These are phyloP conservation scores for Anolis carolinensis DNA, from an alignment of 2,113 vertebrate genomes.

Conservation along the genomic window DNA sequence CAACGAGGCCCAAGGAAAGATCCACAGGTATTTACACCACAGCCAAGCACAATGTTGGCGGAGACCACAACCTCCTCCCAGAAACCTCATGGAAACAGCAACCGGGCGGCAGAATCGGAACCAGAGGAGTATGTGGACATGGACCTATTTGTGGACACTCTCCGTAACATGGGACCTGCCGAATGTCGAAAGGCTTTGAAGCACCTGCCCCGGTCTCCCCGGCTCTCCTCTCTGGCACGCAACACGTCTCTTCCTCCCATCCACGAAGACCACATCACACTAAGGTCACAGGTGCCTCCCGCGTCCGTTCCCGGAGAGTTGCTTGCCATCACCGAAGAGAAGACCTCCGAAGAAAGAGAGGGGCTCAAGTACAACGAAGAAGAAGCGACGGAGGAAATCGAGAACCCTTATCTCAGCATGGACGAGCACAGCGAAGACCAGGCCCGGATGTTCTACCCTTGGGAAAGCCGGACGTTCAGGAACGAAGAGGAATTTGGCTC, in stretches of 20 bases:
- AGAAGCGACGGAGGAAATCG: constrained; percentile 39
- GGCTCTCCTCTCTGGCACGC: constrained; percentile 54
- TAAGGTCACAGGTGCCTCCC: constrained; percentile 41
- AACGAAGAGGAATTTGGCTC: constrained; percentile 23
- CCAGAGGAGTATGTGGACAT: constrained; percentile 78
- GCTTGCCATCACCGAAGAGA: not conserved
- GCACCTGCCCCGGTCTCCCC: constrained; percentile 60
- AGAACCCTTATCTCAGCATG: constrained; percentile 72
- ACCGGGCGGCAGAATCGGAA: constrained; percentile 28
- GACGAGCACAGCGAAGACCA: constrained; percentile 34
- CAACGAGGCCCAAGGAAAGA: fast-evolving
- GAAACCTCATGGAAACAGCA: not conserved
- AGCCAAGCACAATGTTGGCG: not conserved
- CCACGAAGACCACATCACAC: constrained; percentile 77
- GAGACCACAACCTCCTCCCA: not conserved
- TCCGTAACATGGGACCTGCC: constrained; percentile 87
- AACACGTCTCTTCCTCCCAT: constrained; percentile 79
- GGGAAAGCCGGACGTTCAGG: not conserved
- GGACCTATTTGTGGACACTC: constrained; percentile 86
- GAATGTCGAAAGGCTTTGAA: constrained; percentile 72
- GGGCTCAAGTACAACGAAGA: not conserved
- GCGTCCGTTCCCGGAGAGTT: constrained; percentile 40
- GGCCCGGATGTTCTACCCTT: not conserved
- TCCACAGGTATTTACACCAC: not conserved
- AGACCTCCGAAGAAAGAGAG: not conserved